phyloP scores from a whole-genome alignment of 2,888 invertebrate genomes.

The Troilus luridus region DNA sequence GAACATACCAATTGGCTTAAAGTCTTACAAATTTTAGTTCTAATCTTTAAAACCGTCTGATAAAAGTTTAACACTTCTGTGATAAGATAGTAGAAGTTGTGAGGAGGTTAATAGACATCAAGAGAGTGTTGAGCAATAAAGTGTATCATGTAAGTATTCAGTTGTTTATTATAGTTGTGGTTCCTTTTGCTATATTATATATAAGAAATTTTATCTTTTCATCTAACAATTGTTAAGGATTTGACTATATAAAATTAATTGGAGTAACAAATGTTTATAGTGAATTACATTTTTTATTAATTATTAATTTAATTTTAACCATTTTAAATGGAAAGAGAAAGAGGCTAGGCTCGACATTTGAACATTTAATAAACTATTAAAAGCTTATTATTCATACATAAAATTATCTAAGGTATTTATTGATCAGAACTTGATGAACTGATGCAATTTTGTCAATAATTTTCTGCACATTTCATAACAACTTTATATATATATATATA shows the following conservation, averaged over 20 bases:
- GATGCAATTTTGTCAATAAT: neutral
- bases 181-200: no score
- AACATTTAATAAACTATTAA: no score
- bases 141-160: neutral
- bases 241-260: no score
- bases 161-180: neutral
- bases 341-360: no score
- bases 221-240: no score
- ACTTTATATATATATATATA: neutral
- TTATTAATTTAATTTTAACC: no score
- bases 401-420: neutral
- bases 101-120: neutral
- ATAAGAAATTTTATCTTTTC: neutral
- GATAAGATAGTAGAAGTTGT: conserved; percentile 14
- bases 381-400: no score
- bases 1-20: neutral
- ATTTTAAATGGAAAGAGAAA: no score
- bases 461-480: neutral
- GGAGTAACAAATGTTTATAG: no score
- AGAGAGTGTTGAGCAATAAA: neutral
- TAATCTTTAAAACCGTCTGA: neutral
- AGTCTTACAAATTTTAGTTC: neutral
- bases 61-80: neutral
- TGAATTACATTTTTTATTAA: no score
- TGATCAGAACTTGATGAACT: neutral